Evolutionary conservation across 2,797 vertebrate species (phyloP), one percentile per base, ranked within the genome.

Genomic region (Tapirus indicus): DNA sequence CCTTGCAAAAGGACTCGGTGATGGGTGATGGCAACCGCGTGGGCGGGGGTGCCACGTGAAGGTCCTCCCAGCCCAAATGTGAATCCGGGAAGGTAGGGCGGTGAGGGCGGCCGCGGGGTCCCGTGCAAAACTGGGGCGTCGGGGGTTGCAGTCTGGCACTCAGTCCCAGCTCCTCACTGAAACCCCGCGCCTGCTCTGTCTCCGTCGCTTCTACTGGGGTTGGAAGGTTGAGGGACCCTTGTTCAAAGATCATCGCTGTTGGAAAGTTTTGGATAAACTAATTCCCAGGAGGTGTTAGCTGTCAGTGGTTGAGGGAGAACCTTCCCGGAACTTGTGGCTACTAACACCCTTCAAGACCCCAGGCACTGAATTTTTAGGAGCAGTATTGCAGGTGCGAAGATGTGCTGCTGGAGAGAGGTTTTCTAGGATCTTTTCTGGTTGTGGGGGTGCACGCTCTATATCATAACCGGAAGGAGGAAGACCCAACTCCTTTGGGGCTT

Each of bases 231-330:
- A 66, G 49, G 27, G 64, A 85, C 41, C 69, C 72, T 68, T 23
- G 80, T 75, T 75, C 3, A 64, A 77, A 25, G 56, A 80, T 62
- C 29, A 3, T 41, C 66, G 64, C 7, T 14, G 21, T 44, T 88
- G 77, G 54, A 64, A 95, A 90, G 80, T 92, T 96, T 84, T 52
- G 62, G 64, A 25, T 56, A 88, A 94, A 91, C 60, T 62, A 54
- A 84, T 79, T 79, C 49, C 89, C 23, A 52, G 52, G 10, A 47
- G 47, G 10, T 44, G 47, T 49, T 82, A 74, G 14, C 49, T 88
- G 74, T 64, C 86, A 20, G 7, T 21, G 32, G 72, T 44, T 68
- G 74, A 95, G 77, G 29, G n/a, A 32, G 74, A 86, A 32, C 62
- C 58, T 93, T 27, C 89, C 35, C 49, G 86, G 5, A 85, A 72